phyloP scores from a whole-genome alignment of 2,113 vertebrate species.

The Sylvilagus bachmani region DNA sequence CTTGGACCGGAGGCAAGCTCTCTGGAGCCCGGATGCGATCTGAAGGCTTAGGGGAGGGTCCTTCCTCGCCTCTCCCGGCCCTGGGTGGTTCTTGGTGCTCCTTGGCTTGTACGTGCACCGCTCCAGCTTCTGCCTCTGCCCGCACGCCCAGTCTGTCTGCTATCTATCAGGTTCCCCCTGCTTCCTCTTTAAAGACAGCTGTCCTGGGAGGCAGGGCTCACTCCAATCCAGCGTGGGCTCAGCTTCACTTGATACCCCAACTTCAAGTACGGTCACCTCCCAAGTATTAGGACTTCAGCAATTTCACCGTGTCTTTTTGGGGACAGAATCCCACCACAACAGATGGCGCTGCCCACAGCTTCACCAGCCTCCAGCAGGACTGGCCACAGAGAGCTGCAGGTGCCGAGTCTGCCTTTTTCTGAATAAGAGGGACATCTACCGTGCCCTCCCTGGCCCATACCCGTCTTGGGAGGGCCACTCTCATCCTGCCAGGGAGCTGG shows the following conservation, averaged over 20 bases:
- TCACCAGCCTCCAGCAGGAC: not conserved
- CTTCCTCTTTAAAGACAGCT: not conserved
- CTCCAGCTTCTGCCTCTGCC: not conserved
- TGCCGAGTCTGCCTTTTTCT: not conserved
- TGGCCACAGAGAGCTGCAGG: accelerated
- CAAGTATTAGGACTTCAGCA: not conserved
- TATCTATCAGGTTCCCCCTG: not conserved
- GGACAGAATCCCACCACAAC: not conserved
- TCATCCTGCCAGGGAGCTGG: not conserved
- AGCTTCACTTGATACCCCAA: not conserved
- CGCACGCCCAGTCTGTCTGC: not conserved
- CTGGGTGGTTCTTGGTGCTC: accelerated
- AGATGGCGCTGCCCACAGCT: not conserved
- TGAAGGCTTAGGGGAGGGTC: too few species aligned
- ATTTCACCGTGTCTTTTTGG: not conserved
- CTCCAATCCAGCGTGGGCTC: too few species aligned
- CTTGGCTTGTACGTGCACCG: accelerated
- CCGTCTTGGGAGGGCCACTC: not conserved
- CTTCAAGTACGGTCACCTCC: not conserved
- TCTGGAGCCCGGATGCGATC: too few species aligned
- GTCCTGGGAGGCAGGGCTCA: not conserved
- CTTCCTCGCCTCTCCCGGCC: not conserved
- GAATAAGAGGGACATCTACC: accelerated
- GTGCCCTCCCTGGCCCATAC: accelerated
- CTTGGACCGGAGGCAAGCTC: not conserved